Base-by-base conservation (phyloP, 2,113 vertebrate genomes). In the Phoxinus phoxinus region DNA sequence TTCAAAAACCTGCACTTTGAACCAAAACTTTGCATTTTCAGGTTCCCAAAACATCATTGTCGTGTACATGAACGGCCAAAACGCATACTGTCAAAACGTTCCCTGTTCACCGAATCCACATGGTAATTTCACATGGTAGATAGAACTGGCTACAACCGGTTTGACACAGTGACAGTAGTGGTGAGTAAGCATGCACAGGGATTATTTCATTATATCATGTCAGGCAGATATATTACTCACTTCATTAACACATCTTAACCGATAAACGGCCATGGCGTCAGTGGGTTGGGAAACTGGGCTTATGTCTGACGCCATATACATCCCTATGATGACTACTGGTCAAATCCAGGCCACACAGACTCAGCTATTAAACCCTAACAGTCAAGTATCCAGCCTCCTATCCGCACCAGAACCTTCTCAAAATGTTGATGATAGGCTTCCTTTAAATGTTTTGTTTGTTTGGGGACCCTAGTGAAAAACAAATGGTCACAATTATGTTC, bases 241-340 rank as follows among this genome's bases (percentile, higher is more conserved):
- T 44, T 71, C 19, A 58, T 67, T 83, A 76, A 58, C n/a, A 65
- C 71, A 67, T 83, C 71, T 86, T 75, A 82, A 74, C 58, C 37
- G 58, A 46, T 86, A 17, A 75, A 56, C 41, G 23, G 79, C 27
- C 79, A 9, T 82, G 58, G 59, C 46, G 23, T 83, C 59, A 69
- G 0, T 76, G 72, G 58, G 69, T 19, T 32, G 35, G 37, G 69
- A 37, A 83, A 32, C 23, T 35, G 75, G 25, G 73, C 32, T 83
- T 71, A 86, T 86, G n/a, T 86, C 30, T 82, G 74, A 83, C 12
- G 27, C 35, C 17, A 76, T 23, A 46, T 37, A 25, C 25, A 37
- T 86, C 30, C 11, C 30, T 35, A 35, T 83, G 71, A 25, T 83
- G 71, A 46, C 13, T 25, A 41, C 58, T 48, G 3, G 44, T 67